These are phyloP conservation scores for Falco peregrinus DNA, from an alignment of 2,797 vertebrate species.

Conservation along the genomic window DNA sequence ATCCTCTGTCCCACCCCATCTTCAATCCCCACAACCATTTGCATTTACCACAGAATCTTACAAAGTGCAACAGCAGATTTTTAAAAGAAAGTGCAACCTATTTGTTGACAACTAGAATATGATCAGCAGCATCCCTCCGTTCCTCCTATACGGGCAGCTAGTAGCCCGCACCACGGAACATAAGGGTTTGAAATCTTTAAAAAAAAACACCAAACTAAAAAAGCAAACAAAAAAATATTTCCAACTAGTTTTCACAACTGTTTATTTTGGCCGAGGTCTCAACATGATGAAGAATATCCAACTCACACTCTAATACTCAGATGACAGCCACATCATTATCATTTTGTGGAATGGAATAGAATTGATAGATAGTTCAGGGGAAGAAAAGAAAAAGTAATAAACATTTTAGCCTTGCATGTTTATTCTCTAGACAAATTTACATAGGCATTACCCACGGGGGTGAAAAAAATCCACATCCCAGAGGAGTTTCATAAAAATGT, in stretches of 20 bases:
- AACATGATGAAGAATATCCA: neutral
- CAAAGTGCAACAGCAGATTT: neutral
- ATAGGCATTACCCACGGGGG: neutral
- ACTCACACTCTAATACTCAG: conserved; percentile 8
- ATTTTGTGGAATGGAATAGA: neutral
- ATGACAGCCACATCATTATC: neutral
- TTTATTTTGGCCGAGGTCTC: neutral
- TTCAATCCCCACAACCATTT: neutral
- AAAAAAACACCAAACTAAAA: neutral
- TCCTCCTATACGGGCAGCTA: neutral
- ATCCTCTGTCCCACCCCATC: neutral
- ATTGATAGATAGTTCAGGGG: neutral
- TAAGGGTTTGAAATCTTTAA: neutral
- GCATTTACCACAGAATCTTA: neutral
- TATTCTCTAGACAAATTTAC: conserved; percentile 8
- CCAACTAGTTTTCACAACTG: neutral
- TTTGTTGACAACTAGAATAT: neutral
- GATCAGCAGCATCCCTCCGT: neutral
- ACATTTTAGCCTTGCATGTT: neutral
- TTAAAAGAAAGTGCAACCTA: neutral
- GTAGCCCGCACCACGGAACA: neutral
- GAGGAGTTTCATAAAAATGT: neutral
- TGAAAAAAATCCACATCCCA: neutral
- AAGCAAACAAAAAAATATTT: neutral
- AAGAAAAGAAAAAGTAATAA: neutral